Evolutionary conservation across 2,797 vertebrate genomes (phyloP), one percentile per base, ranked within the genome.

Genomic region (Clarias pachynema): DNA sequence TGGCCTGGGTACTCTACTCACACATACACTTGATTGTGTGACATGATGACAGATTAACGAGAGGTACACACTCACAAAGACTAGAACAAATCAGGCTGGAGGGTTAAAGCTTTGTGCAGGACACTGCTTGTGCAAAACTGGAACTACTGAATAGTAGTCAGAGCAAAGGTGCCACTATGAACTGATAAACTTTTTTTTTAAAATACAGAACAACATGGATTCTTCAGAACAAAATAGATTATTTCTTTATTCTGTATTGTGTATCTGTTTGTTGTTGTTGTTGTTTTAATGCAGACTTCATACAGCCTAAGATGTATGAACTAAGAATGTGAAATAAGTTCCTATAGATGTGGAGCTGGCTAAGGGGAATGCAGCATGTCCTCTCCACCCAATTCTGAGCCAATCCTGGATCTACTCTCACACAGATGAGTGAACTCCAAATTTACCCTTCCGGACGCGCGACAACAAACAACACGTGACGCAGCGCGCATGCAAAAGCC

Each of bases 11-110:
- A 80, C 56, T 26, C 57, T 20, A 74, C 49, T 85, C 69, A 53
- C 44, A 68, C 60, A 79, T 79, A 85, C 53, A 73, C 83, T 40
- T 69, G 63, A 57, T 31, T 75, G 65, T 88, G 88, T 78, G 80
- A 83, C 79, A 49, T 85, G 88, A 87, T 69, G 73, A 86, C 92
- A 95, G 94, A 94, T 95, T 95, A 95, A 94, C 91, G 88, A 62
- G 93, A 87, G 89, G 93, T 91, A 94, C 95, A 94, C 94, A 94
- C 94, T 95, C 93, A 92, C 94, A 93, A 94, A 89, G 94, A 94
- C 94, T 92, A 94, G 95, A 94, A 90, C 92, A 92, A 90, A 89
- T 89, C 92, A 92, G 87, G 89, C 86, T 84, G 90, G 91, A 91
- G 91, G 90, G 69, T 75, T 90, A 90, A 87, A 91, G 91, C 89